These are phyloP conservation scores for Torymus tubicola DNA, from an alignment of 2,888 invertebrate genomes.

Conservation along the genomic window DNA sequence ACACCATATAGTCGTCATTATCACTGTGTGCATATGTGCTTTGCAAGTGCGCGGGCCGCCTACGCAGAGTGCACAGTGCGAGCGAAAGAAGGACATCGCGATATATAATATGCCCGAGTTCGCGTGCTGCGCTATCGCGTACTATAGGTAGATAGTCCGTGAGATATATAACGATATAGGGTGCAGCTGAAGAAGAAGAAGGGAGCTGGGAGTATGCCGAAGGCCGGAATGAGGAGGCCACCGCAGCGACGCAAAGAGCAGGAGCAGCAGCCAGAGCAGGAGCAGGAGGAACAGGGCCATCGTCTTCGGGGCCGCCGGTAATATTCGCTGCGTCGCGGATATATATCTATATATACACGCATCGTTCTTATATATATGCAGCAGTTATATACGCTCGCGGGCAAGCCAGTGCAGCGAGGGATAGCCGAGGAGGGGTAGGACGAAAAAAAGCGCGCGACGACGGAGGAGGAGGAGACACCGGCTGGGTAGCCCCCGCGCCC, in stretches of 20 bases:
- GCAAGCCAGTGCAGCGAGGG: too few species aligned
- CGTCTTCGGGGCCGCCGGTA: constrained; percentile 23
- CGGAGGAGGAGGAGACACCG: background rate
- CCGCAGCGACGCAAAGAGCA: background rate
- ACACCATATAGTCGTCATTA: too few species aligned
- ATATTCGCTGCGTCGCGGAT: constrained; percentile 11
- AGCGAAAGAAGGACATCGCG: background rate
- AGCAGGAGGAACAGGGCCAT: background rate
- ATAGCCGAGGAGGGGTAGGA: background rate
- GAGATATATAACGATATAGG: too few species aligned
- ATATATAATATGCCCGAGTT: background rate
- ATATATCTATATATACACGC: too few species aligned
- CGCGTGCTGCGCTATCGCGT: too few species aligned
- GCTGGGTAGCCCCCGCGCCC: constrained; percentile 61
- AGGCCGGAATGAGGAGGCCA: constrained; percentile 14
- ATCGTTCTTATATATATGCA: too few species aligned
- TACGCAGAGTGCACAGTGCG: background rate
- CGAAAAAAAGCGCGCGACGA: background rate
- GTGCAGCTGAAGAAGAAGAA: too few species aligned
- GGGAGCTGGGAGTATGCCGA: background rate
- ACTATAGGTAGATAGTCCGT: too few species aligned
- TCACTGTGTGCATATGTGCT: too few species aligned
- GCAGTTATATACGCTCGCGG: too few species aligned
- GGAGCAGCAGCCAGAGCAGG: background rate
- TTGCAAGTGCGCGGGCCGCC: too few species aligned